Conservation (phyloP, 2,888 invertebrate genomes). For the Drosophila vallismaia region DNA sequence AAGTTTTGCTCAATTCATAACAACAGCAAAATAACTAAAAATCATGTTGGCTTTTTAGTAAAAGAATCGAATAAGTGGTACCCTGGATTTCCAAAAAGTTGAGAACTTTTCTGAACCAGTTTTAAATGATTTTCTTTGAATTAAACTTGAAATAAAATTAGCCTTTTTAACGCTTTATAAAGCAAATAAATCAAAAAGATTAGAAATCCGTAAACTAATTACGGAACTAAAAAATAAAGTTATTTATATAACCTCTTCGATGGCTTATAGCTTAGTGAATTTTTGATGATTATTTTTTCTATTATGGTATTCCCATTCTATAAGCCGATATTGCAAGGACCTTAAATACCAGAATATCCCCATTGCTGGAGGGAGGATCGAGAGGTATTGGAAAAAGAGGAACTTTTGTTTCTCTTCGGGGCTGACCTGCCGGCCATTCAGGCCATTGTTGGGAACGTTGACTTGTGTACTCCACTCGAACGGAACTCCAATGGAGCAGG, state of each 20-base stretch:
- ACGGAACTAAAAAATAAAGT: no score
- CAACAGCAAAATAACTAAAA: conserved; percentile 15
- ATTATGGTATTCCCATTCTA: neutral
- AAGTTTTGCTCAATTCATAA: conserved; percentile 58
- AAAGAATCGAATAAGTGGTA: neutral
- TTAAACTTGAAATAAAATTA: neutral
- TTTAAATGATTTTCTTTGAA: neutral
- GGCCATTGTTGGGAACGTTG: conserved; percentile 11
- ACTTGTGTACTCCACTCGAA: conserved; percentile 23
- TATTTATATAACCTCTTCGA: no score
- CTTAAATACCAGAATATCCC: neutral
- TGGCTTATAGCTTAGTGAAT: no score
- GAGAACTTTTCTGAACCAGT: no score
- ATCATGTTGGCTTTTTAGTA: neutral
- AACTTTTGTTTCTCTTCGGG: conserved; percentile 57
- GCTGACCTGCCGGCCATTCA: conserved; percentile 1
- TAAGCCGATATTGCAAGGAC: neutral
- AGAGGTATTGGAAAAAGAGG: neutral
- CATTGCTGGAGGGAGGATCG: neutral
- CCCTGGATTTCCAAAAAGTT: neutral
- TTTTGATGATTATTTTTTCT: neutral
- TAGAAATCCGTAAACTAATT: no score
- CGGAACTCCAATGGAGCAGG: conserved; percentile 32
- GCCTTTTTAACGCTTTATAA: no score
- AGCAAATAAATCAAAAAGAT: no score